Evolutionary conservation across 64 coral and sea anemone genomes (phyloP).

Genomic region (Cladopsammia gracilis): DNA sequence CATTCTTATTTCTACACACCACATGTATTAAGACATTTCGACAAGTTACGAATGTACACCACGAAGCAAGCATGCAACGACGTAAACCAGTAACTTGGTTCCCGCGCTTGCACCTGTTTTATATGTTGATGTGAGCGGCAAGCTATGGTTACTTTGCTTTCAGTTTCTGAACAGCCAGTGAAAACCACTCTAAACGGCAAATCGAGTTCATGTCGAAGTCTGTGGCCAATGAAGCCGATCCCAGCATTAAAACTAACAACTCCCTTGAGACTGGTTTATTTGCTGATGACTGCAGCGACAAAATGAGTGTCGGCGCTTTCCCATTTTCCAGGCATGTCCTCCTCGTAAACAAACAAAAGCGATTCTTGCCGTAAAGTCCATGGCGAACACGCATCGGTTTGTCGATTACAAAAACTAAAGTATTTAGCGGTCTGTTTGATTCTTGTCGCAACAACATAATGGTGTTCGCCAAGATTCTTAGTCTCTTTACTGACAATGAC

Average conservation of each 20-base stretch:
- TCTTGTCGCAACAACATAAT: conserved; percentile 75
- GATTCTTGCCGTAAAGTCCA: conserved; percentile 61
- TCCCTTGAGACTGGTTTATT: background rate
- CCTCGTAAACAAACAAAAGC: conserved; percentile 61
- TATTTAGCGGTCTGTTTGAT: conserved; percentile 57
- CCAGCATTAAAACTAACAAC: background rate
- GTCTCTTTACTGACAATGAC: conserved; percentile 81
- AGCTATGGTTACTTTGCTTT: background rate
- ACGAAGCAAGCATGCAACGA: too few species aligned
- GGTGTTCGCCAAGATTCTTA: background rate
- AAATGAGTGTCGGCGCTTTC: conserved; percentile 77
- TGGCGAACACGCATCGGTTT: conserved; percentile 43
- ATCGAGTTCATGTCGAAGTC: background rate
- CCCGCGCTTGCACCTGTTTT: too few species aligned
- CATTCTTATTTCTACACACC: too few species aligned
- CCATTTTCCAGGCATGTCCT: conserved; percentile 66
- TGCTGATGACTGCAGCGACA: conserved; percentile 61
- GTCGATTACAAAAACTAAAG: conserved; percentile 64
- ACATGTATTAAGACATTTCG: too few species aligned
- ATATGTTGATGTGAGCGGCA: background rate
- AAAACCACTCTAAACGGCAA: too few species aligned
- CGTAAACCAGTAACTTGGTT: too few species aligned
- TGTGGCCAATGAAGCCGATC: background rate
- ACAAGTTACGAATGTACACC: too few species aligned
- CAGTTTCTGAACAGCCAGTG: too few species aligned